A percentile compares a stretch with the other conserved stretches of the same genome.
phyloP scores from a whole-genome alignment of 2,113 vertebrate species.

The Vireo altiloquus region DNA sequence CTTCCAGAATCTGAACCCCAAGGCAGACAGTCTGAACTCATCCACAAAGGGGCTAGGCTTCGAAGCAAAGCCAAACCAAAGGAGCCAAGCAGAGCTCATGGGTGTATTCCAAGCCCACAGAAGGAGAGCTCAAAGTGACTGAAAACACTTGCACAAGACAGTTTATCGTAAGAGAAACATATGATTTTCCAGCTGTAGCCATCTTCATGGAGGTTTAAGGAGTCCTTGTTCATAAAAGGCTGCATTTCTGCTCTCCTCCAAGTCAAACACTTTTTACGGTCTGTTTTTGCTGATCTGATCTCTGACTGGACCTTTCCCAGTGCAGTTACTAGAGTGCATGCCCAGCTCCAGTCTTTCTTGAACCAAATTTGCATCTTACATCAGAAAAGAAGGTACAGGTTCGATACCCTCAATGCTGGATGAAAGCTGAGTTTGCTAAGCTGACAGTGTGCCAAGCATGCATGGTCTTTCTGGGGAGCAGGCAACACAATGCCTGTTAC shows the following conservation, averaged over 20 bases:
- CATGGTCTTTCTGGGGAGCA: not conserved
- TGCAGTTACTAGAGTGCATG: not conserved
- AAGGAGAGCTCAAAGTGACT: not conserved
- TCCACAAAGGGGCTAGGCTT: not conserved
- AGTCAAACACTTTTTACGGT: not conserved
- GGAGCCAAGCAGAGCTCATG: constrained; percentile 22
- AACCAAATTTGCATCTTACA: not conserved
- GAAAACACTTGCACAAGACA: constrained; percentile 20
- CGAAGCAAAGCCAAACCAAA: constrained; percentile 37
- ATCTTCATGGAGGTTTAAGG: not conserved
- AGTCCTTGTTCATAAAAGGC: not conserved
- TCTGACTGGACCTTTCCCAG: not conserved
- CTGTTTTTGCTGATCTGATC: not conserved
- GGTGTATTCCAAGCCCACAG: constrained; percentile 30
- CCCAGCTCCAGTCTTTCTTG: not conserved
- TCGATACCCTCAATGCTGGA: not conserved
- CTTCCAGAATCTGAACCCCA: not conserved
- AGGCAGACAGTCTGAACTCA: not conserved
- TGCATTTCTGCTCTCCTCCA: not conserved
- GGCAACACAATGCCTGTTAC: not conserved
- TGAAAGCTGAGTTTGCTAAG: not conserved
- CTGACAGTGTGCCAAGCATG: not conserved
- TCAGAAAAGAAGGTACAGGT: not conserved
- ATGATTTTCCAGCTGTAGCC: constrained; percentile 13
- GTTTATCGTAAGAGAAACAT: not conserved